A percentile compares a stretch with the other conserved stretches of the same genome.
Evolutionary conservation across 2,888 invertebrate species (phyloP).

Genomic region (Athalia circularis): DNA sequence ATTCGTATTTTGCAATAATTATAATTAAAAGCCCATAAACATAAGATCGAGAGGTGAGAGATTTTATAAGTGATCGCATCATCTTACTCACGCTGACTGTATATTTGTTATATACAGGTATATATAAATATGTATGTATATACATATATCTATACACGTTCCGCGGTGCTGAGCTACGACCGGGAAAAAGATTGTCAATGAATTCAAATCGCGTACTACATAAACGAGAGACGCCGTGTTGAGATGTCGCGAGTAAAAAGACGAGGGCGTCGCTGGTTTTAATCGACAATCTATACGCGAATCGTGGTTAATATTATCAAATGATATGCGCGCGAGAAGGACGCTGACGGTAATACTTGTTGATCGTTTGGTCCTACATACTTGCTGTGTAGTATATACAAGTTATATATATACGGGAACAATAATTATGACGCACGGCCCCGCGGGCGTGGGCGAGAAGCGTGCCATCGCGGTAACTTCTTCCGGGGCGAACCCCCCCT

Average conservation of each 20-base stretch:
- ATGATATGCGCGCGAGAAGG: background rate
- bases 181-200: background rate
- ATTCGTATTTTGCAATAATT: no score
- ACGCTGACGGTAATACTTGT: slow-evolving; percentile 1
- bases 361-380: no score
- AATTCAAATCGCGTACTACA: slow-evolving; percentile 28
- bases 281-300: slow-evolving; percentile 34
- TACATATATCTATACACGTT: no score
- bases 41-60: no score
- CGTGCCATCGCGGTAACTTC: slow-evolving; percentile 10
- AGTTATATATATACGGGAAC: no score
- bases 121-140: no score
- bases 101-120: no score
- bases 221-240: background rate
- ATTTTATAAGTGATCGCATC: no score
- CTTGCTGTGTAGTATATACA: no score
- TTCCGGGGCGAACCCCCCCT: slow-evolving; percentile 2
- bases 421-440: background rate
- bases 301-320: background rate
- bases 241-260: slow-evolving; percentile 8
- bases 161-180: no score
- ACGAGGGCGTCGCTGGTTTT: slow-evolving; percentile 12
- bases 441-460: slow-evolving; percentile 3
- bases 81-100: no score
- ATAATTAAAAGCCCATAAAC: no score